phyloP scores from a whole-genome alignment of 2,797 vertebrate genomes.

The Xiphophorus birchmanni region DNA sequence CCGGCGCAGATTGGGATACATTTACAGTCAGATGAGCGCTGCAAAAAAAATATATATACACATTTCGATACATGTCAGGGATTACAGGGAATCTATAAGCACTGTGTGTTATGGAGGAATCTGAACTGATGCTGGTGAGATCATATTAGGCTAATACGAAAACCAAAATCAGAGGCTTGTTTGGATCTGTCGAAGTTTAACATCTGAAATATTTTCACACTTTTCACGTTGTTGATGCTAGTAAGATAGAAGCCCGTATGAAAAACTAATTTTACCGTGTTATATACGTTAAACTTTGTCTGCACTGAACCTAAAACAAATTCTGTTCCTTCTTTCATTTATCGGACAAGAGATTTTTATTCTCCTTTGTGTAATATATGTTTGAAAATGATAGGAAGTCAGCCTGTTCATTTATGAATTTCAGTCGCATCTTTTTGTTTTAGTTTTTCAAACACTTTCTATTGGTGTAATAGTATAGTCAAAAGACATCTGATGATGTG shows the following conservation, averaged over 20 bases:
- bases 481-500: background rate
- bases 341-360: background rate
- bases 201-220: background rate
- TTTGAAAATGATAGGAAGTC: background rate
- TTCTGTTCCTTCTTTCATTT: background rate
- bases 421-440: background rate
- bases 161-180: background rate
- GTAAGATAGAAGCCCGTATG: background rate
- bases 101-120: background rate
- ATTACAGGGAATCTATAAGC: background rate
- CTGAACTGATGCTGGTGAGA: background rate
- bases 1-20: slow-evolving; percentile 53
- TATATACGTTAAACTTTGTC: background rate
- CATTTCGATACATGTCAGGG: slow-evolving; percentile 10
- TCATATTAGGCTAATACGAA: background rate
- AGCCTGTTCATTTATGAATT: background rate
- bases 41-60: background rate
- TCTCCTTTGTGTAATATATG: background rate
- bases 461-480: background rate
- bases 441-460: background rate
- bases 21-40: background rate
- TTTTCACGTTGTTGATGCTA: background rate
- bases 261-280: background rate
- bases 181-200: background rate
- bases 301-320: background rate